Evolutionary conservation across 2,888 invertebrate species (phyloP), one percentile per base, ranked within the genome.

Genomic region (Bhutanitis thaidina): DNA sequence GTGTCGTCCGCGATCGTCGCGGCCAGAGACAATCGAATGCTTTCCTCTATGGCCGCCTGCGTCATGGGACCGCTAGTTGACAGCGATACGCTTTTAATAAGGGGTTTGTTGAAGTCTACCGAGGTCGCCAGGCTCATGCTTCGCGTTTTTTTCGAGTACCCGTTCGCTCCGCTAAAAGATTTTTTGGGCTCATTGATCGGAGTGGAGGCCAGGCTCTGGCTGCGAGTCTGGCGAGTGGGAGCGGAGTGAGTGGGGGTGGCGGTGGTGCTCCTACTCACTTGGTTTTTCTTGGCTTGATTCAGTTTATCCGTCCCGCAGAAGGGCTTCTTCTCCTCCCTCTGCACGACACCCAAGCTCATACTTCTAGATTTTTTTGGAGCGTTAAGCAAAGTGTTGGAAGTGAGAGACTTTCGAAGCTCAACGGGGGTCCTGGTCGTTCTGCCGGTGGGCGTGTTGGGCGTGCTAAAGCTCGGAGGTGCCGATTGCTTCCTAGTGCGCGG

Each of bases 31-130:
- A 80, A 77, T 1, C 86, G 57, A 61, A 90, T 85, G 63, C 85
- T 87, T 64, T 87, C 88, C 61, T 90, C 90, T 43, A 89, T 89
- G 57, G 86, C 84, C 51, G 90, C 88, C 59, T 89, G 87, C 58
- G 90, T 88, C 56, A 89, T 62, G 20, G 77, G 77, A 1, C 78
- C 80, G 41, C 56, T 52, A n/a, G 65, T 52, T 7, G 64, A 67
- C 41, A 77, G 66, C 0, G 85, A 83, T 5, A 67, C 57, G 52
- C 73, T 79, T 53, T 77, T 78, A 44, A 69, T 67, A 25, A 80
- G 50, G n/a, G 80, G 74, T 48, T 67, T 74, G 5, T 58, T 34
- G 38, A 75, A 66, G 37, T 74, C 81, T 0, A 57, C 56, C 1
- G 79, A 63, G 53, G 65, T 60, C 9, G 85, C 86, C 32, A 89